Evolutionary conservation across 2,888 invertebrate species (phyloP).

Genomic region (Eucera pruinosa): DNA sequence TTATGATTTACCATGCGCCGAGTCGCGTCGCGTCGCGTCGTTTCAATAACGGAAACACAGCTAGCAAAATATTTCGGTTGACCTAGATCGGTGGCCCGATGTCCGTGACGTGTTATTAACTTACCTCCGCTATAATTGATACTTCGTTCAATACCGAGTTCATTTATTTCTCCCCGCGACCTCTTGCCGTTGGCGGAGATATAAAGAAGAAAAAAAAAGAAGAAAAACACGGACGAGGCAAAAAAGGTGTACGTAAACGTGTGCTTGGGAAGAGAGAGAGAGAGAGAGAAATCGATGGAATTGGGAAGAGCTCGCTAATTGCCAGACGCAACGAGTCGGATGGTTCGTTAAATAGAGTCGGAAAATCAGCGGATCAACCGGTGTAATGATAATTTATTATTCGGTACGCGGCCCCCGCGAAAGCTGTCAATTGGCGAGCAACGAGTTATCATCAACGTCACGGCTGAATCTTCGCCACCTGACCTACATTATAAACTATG

Average conservation of each 20-base stretch:
- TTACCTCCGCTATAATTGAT: conserved; percentile 31
- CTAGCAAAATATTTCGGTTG: conserved; percentile 51
- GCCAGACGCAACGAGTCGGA: neutral
- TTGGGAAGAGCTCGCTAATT: neutral
- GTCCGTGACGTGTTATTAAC: conserved; percentile 28
- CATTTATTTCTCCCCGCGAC: conserved; percentile 1
- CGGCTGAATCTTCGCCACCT: conserved; percentile 37
- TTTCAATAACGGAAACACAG: conserved; percentile 33
- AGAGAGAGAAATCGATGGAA: neutral
- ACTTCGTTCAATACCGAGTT: conserved; percentile 7
- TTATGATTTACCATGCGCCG: conserved; percentile 17
- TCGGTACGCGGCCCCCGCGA: neutral
- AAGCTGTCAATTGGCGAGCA: neutral
- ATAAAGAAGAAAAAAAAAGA: no score
- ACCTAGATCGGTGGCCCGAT: conserved; percentile 24
- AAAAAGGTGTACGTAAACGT: no score
- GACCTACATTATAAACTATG: conserved; percentile 49
- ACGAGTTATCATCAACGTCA: conserved; percentile 31
- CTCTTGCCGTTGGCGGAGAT: no score
- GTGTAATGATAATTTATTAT: conserved; percentile 10
- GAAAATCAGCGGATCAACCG: no score
- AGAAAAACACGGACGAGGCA: no score
- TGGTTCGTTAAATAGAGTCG: no score
- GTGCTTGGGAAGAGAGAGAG: no score
- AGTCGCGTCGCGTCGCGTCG: no score